Evolutionary conservation across 2,888 invertebrate genomes (phyloP).

Genomic region (Trimorus sp.): DNA sequence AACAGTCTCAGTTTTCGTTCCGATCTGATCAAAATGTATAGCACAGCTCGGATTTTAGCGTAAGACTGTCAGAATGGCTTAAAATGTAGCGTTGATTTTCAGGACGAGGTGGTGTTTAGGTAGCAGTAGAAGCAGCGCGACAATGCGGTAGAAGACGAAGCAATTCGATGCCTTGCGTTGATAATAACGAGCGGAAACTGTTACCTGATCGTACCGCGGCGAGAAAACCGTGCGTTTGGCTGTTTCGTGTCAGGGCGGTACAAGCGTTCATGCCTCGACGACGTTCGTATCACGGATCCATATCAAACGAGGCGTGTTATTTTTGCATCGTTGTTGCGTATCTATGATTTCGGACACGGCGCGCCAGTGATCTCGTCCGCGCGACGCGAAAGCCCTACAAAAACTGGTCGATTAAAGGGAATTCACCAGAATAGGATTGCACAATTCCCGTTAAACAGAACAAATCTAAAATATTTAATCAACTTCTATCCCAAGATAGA

Average conservation of each 20-base stretch:
- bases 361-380: too few relatives aligned
- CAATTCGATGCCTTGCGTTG: conserved; percentile 59
- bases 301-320: conserved; percentile 28
- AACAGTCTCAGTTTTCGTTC: too few relatives aligned
- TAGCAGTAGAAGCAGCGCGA: conserved; percentile 41
- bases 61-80: too few relatives aligned
- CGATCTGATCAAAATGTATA: too few relatives aligned
- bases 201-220: conserved; percentile 48
- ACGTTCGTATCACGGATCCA: conserved; percentile 13
- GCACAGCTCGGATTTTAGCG: too few relatives aligned
- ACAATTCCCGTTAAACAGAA: too few relatives aligned
- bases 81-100: conserved; percentile 16
- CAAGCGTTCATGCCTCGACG: conserved; percentile 5
- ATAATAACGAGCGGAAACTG: conserved; percentile 50
- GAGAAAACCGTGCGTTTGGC: conserved; percentile 38
- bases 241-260: conserved; percentile 45
- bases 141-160: conserved; percentile 3
- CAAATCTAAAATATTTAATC: too few relatives aligned
- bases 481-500: too few relatives aligned
- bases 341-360: too few relatives aligned
- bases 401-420: too few relatives aligned
- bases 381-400: too few relatives aligned
- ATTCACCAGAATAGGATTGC: too few relatives aligned
- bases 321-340: conserved; percentile 6
- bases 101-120: conserved; percentile 37